Percentiles rank a stretch among this genome's conserved stretches.
These are phyloP conservation scores for Cherax destructor DNA, from an alignment of 1,140 invertebrate genomes.

Conservation along the genomic window DNA sequence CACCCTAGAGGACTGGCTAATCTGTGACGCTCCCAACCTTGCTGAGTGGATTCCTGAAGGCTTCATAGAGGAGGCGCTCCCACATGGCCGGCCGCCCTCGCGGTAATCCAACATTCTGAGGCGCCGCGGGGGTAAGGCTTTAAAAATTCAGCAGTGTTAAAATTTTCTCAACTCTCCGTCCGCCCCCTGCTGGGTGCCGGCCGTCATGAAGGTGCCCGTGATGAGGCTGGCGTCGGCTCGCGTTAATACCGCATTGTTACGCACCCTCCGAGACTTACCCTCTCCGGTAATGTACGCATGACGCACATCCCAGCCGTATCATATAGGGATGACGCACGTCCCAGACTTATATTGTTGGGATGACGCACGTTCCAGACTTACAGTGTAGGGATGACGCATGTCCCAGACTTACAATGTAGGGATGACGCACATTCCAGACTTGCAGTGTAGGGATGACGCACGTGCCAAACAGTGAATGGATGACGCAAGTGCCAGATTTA, in stretches of 20 bases:
- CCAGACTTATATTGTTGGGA: background rate
- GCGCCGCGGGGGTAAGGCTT: slow-evolving; percentile 46
- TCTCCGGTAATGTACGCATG: background rate
- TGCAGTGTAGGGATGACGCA: background rate
- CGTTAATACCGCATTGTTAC: slow-evolving; percentile 34
- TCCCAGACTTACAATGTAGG: no score
- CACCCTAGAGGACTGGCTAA: no score
- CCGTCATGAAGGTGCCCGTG: slow-evolving; percentile 53
- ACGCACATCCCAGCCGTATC: background rate
- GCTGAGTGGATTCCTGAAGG: background rate
- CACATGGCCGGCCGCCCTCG: slow-evolving; percentile 7
- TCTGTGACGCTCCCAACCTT: background rate
- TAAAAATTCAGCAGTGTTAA: slow-evolving; percentile 67
- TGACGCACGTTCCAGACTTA: background rate
- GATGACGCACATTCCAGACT: no score
- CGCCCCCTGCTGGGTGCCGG: slow-evolving; percentile 44
- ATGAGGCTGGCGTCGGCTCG: slow-evolving; percentile 27
- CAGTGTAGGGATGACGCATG: background rate
- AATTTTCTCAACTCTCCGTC: slow-evolving; percentile 68
- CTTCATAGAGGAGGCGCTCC: background rate
- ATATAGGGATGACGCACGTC: background rate
- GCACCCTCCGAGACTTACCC: background rate
- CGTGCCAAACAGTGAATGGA: no score
- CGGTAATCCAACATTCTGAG: slow-evolving; percentile 58
- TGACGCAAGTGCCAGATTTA: no score